Evolutionary conservation across 2,113 vertebrate species (phyloP).

Genomic region (Hemiprocne comata): DNA sequence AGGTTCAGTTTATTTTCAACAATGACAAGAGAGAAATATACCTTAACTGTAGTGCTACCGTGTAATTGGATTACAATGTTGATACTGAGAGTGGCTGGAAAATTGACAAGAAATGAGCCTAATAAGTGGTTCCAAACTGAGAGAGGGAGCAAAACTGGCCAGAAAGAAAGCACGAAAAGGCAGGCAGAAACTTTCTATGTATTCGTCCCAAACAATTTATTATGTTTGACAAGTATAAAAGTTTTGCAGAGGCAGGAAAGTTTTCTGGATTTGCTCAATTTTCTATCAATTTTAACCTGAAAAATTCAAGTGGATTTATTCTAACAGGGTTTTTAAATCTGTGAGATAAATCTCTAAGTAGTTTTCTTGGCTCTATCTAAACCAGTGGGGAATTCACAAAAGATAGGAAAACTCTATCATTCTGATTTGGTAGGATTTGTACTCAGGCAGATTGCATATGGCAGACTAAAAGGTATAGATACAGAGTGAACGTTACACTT

Average conservation of each 20-base stretch:
- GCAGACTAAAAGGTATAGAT: not conserved
- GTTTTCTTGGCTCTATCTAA: not conserved
- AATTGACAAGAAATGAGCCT: not conserved
- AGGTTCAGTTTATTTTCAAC: not conserved
- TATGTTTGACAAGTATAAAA: not conserved
- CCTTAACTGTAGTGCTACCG: not conserved
- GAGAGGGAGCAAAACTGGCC: not conserved
- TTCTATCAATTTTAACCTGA: not conserved
- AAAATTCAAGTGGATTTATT: not conserved
- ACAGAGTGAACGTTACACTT: not conserved
- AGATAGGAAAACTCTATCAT: not conserved
- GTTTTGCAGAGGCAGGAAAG: not conserved
- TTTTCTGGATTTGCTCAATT: not conserved
- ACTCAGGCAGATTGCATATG: not conserved
- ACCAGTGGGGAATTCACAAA: not conserved
- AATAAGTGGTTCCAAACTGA: not conserved
- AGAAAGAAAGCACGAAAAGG: not conserved
- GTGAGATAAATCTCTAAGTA: not conserved
- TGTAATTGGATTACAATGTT: not conserved
- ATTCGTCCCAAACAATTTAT: not conserved
- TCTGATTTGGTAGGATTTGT: not conserved
- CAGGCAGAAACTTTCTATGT: not conserved
- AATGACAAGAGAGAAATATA: not conserved
- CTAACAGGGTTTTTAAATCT: not conserved
- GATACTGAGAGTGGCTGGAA: not conserved